Percentiles rank a stretch among this genome's conserved stretches.
Evolutionary conservation across 2,888 invertebrate genomes (phyloP).

Genomic region (Thymelicus sylvestris): DNA sequence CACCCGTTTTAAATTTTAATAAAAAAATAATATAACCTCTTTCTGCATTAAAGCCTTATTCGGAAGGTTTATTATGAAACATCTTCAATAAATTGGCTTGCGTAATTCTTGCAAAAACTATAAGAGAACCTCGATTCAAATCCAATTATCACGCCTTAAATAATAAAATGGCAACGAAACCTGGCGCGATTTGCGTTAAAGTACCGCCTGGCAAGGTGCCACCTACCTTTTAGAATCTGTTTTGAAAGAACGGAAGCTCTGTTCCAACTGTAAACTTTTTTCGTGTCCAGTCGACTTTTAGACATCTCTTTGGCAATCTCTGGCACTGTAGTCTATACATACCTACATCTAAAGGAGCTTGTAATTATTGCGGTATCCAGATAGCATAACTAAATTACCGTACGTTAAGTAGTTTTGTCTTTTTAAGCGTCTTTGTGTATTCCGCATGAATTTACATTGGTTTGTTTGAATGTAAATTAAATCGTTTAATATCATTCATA

Average conservation of each 20-base stretch:
- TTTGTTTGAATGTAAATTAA: too few species aligned
- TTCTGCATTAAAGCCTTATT: neutral
- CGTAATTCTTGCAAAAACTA: slow-evolving; percentile 13
- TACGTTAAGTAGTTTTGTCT: too few species aligned
- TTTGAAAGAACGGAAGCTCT: slow-evolving; percentile 32
- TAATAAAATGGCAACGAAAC: slow-evolving; percentile 34
- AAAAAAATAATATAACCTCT: too few species aligned
- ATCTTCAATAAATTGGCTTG: slow-evolving; percentile 9
- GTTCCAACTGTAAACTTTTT: slow-evolving; percentile 32
- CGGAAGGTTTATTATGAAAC: neutral
- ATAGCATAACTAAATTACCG: neutral
- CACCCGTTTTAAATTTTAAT: too few species aligned
- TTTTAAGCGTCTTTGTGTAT: too few species aligned
- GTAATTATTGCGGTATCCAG: slow-evolving; percentile 4
- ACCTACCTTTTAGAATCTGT: slow-evolving; percentile 37
- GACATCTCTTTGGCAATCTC: slow-evolving; percentile 32
- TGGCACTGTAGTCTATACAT: neutral
- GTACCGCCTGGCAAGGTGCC: slow-evolving; percentile 32
- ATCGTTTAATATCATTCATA: too few species aligned
- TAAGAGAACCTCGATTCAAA: slow-evolving; percentile 30
- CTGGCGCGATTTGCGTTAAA: slow-evolving; percentile 37
- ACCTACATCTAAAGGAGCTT: neutral
- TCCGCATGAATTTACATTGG: too few species aligned
- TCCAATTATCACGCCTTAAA: slow-evolving; percentile 37
- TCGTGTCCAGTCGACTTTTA: slow-evolving; percentile 28